These are phyloP conservation scores for Labeo rohita DNA, from an alignment of 2,113 vertebrate species.

Conservation along the genomic window DNA sequence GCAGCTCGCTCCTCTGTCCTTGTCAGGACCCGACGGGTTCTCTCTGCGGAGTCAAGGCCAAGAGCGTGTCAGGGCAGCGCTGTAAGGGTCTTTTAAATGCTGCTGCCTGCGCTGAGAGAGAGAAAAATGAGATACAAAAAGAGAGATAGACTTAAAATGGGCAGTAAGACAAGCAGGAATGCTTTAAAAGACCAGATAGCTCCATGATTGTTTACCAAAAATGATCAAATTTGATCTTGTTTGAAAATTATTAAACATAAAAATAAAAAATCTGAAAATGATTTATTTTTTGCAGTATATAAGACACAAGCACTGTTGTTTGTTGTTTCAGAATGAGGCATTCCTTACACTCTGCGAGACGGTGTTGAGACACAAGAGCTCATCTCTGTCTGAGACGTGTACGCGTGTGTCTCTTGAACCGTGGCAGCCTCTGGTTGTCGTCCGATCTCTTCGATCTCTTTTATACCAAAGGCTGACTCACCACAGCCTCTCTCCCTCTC, in stretches of 20 bases:
- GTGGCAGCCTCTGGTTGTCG: slow-evolving; percentile 3
- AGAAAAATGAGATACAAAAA: background rate
- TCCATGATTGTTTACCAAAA: background rate
- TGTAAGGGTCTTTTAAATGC: slow-evolving; percentile 44
- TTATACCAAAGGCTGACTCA: slow-evolving; percentile 33
- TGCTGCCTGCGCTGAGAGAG: background rate
- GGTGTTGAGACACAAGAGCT: slow-evolving; percentile 9
- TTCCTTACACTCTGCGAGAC: slow-evolving; percentile 18
- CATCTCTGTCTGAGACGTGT: background rate
- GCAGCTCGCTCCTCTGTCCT: slow-evolving; percentile 4
- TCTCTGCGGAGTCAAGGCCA: slow-evolving; percentile 27
- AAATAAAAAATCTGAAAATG: background rate
- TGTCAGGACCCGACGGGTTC: background rate
- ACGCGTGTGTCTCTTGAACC: slow-evolving; percentile 5
- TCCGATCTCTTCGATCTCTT: slow-evolving; percentile 18
- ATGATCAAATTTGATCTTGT: background rate
- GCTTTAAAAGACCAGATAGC: background rate
- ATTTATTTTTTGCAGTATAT: background rate
- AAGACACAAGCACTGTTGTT: background rate
- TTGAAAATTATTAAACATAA: background rate
- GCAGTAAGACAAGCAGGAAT: background rate
- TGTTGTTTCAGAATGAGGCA: background rate
- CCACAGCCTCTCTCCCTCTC: background rate
- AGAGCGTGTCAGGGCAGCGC: slow-evolving; percentile 39
- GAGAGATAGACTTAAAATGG: background rate